These are phyloP conservation scores for Ichneumoninae sp. DNA, from an alignment of 2,888 invertebrate genomes.

Conservation along the genomic window DNA sequence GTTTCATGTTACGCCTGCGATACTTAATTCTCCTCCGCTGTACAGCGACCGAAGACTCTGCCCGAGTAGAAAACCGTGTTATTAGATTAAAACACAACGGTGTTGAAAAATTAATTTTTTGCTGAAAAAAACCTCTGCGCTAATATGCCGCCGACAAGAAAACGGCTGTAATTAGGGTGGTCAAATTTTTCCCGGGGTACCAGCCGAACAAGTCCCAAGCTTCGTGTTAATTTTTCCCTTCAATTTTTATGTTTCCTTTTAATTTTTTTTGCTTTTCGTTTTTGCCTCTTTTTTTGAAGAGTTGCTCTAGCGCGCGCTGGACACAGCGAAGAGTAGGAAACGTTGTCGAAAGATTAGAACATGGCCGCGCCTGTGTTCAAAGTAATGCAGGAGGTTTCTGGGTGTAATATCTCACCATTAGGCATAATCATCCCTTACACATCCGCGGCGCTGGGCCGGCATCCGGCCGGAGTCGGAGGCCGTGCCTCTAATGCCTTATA, in stretches of 20 bases:
- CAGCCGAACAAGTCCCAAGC: slow-evolving; percentile 21
- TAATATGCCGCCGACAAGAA: slow-evolving; percentile 42
- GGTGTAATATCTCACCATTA: slow-evolving; percentile 84
- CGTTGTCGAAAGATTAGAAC: slow-evolving; percentile 84
- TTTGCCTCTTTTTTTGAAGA: neutral
- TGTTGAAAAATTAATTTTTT: neutral
- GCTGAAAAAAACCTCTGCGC: slow-evolving; percentile 26
- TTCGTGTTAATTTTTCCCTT: slow-evolving; percentile 52
- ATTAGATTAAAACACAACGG: slow-evolving; percentile 12
- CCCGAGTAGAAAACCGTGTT: slow-evolving; percentile 53
- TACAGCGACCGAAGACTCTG: neutral
- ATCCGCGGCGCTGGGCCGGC: slow-evolving; percentile 76
- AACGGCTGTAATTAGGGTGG: slow-evolving; percentile 29
- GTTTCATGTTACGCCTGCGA: neutral
- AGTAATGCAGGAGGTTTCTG: slow-evolving; percentile 80
- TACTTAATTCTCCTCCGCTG: neutral
- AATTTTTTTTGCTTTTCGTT: slow-evolving; percentile 24
- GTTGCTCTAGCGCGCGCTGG: slow-evolving; percentile 3
- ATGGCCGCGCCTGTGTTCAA: slow-evolving; percentile 82
- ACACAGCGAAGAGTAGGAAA: slow-evolving; percentile 81
- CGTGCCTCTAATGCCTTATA: slow-evolving; percentile 82
- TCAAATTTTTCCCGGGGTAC: slow-evolving; percentile 24
- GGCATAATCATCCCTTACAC: slow-evolving; percentile 84
- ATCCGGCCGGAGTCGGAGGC: slow-evolving; percentile 63
- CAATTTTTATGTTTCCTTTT: slow-evolving; percentile 35